A percentile compares a stretch with the other conserved stretches of the same genome.
These are phyloP conservation scores for Urechis unicinctus DNA, from an alignment of 2,888 invertebrate species.

Conservation along the genomic window DNA sequence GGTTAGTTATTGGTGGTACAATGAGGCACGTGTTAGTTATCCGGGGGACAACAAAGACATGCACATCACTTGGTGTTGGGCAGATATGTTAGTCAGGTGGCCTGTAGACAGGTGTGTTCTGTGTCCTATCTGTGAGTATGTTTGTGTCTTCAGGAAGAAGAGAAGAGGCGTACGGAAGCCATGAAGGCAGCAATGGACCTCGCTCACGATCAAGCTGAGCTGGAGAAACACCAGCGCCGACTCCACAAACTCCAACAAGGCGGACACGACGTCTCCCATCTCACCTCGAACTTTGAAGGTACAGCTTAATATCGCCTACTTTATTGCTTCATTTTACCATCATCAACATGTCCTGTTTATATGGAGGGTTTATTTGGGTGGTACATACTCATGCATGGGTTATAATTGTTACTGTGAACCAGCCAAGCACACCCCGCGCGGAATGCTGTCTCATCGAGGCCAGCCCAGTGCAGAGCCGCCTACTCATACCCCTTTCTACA, in stretches of 20 bases:
- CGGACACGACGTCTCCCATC: constrained; percentile 41
- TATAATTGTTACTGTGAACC: too few species aligned
- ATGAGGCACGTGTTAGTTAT: not conserved
- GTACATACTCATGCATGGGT: too few species aligned
- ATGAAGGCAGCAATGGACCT: constrained; percentile 70
- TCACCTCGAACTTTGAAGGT: constrained; percentile 40
- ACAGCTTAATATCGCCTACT: constrained; percentile 1
- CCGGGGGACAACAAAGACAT: not conserved
- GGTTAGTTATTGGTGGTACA: not conserved
- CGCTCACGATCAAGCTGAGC: constrained; percentile 57
- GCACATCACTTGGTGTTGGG: not conserved
- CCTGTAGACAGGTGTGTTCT: too few species aligned
- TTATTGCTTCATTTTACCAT: too few species aligned
- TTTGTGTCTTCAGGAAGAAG: constrained; percentile 57
- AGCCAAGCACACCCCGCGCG: too few species aligned
- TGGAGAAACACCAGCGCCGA: constrained; percentile 35
- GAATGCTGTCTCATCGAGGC: too few species aligned
- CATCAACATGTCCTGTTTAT: too few species aligned
- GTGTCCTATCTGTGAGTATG: not conserved
- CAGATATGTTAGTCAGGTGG: not conserved
- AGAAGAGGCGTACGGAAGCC: constrained; percentile 67
- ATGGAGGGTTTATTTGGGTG: too few species aligned
- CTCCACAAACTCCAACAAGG: constrained; percentile 40
- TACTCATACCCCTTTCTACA: too few species aligned
- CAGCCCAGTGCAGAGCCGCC: too few species aligned